Conservation (phyloP, 2,888 invertebrate species). For the Hedya salicella region DNA sequence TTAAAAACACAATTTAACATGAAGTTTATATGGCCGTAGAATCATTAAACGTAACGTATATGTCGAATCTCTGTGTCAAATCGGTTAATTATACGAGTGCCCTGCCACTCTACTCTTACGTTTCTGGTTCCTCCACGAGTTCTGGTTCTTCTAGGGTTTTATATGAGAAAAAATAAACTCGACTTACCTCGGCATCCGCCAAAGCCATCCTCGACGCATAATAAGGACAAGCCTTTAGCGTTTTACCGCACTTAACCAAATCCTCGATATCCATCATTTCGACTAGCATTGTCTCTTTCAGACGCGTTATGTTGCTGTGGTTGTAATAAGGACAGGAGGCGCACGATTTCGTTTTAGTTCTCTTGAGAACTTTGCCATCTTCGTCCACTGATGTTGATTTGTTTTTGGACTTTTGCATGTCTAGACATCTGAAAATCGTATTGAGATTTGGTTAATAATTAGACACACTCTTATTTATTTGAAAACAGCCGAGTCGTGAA, state of each 20-base stretch:
- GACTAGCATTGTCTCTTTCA: conserved; percentile 87
- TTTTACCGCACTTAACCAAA: conserved; percentile 87
- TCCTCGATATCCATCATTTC: conserved; percentile 96
- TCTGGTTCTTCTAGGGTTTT: no score
- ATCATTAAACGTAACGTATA: no score
- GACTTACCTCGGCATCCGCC: conserved; percentile 91
- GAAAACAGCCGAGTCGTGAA: no score
- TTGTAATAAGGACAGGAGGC: conserved; percentile 89
- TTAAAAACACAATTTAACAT: no score
- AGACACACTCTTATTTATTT: no score
- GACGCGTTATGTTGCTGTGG: conserved; percentile 84
- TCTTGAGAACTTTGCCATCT: conserved; percentile 87
- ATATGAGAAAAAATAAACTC: no score
- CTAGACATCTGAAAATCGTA: conserved; percentile 87
- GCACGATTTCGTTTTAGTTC: conserved; percentile 80
- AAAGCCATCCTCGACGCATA: conserved; percentile 94
- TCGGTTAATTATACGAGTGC: no score
- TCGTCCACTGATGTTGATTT: conserved; percentile 83
- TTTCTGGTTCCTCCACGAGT: no score
- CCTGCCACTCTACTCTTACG: no score
- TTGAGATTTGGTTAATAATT: no score
- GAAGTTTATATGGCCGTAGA: no score
- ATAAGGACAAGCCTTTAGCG: conserved; percentile 95
- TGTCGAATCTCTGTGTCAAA: no score
- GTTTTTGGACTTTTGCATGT: conserved; percentile 89